Evolutionary conservation across 2,797 vertebrate genomes (phyloP), one percentile per base, ranked within the genome.

Genomic region (Oreochromis grahami): DNA sequence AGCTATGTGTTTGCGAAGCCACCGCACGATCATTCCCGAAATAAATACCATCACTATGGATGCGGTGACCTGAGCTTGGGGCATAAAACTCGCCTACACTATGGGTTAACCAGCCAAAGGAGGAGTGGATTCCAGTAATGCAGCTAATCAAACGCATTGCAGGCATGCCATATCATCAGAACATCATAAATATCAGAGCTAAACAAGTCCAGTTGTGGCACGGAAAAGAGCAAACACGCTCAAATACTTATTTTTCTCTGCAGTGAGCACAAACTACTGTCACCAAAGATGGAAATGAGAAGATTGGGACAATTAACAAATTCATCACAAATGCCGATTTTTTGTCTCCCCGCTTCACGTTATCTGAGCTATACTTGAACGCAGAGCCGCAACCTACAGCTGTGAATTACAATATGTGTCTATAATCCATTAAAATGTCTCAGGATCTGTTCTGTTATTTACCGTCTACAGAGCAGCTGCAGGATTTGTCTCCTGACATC

Each of bases 401-500:
- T 76, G 58, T n/a, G 45, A 76, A 84, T 77, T n/a, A 84, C 50
- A 78, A 63, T 12, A 79, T 36, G 17, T 17, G n/a, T 52, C 36
- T 45, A 56, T 85, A 86, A 85, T 80, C 38, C 53, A 38, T 15
- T 76, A 15, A 79, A 78, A 79, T 11, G 9, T 80, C 60, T n/a
- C 13, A 34, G 50, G 53, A 60, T 82, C 72, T 81, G 11, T 68
- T 79, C 15, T 14, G 55, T 70, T 89, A 80, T 92, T 90, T 63
- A 85, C 60, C 26, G 41, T 50, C 78, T n/a, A 19, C 21, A 36
- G 8, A 87, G 63, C 82, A 87, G 76, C 86, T 84, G 79, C 19
- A 76, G 60, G 78, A 76, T 86, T 79, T 78, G 48, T 58, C 12
- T 77, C 58, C 32, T 77, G 78, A 84, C 79, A 76, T 92, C 80